Evolutionary conservation across 1,140 invertebrate species (phyloP).

Genomic region (Micrasema longulum): DNA sequence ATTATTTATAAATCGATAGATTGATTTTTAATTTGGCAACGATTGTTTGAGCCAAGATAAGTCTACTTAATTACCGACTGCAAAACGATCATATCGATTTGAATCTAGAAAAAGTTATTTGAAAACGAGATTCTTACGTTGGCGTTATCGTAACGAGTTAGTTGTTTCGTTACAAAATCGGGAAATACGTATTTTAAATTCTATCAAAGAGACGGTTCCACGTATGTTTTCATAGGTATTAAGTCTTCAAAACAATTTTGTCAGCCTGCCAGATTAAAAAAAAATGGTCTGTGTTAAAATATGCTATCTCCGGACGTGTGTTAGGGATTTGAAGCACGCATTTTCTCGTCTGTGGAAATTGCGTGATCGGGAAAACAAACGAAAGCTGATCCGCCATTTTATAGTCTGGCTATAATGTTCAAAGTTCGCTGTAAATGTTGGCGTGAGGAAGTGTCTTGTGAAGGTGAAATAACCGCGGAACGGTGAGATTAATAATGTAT

Average conservation of each 20-base stretch:
- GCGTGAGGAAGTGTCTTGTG: slow-evolving; percentile 10
- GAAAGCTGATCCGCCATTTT: not conserved
- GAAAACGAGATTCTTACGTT: not conserved
- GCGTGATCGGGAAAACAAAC: slow-evolving; percentile 13
- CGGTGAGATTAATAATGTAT: slow-evolving; percentile 15
- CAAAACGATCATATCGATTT: too few relatives aligned
- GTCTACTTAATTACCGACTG: not conserved
- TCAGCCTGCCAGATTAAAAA: not conserved
- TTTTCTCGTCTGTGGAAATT: not conserved
- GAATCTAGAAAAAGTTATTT: not conserved
- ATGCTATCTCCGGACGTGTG: not conserved
- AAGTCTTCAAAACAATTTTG: not conserved
- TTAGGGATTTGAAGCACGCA: not conserved
- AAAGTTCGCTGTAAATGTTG: slow-evolving; percentile 22
- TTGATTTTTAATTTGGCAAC: not conserved
- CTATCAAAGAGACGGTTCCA: too few relatives aligned
- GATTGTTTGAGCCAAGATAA: not conserved
- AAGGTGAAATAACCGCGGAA: slow-evolving; percentile 12
- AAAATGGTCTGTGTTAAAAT: not conserved
- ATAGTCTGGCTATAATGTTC: slow-evolving; percentile 31
- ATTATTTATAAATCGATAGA: not conserved
- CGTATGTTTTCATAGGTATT: too few relatives aligned
- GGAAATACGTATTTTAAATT: too few relatives aligned
- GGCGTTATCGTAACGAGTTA: too few relatives aligned
- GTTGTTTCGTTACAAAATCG: too few relatives aligned